Evolutionary conservation across 2,888 invertebrate species (phyloP), one percentile per base, ranked within the genome.

Genomic region (Cerastis leucographa): DNA sequence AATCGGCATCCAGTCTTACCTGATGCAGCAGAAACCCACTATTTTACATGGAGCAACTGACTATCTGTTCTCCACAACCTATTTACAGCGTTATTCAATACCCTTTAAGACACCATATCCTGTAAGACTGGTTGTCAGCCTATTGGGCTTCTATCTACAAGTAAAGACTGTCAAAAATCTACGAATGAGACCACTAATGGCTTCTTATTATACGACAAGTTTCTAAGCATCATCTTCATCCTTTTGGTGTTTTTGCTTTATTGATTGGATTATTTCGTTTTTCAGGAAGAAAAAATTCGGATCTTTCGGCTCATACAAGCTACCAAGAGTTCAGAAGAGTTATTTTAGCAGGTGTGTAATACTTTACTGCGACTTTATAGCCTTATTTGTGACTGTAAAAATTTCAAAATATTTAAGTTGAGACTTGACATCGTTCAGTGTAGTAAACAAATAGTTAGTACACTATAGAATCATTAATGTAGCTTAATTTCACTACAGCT

Each of bases 241-340:
- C 12, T 25, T 6, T 56, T 56, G 6, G 25, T 56, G 56, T 25
- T 7, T 17, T 17, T 14, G 40, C 22, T n/a, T 62, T 22, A 62
- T 14, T 42, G 22, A 42, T n/a, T 6, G 12, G 5, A 54, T 3
- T 54, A n/a, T 44, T 54, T 25, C 1, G 19, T 25, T 56, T 89
- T 88, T 19, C 89, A 94, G 94, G 74, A 94, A 92, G 89, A 94
- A 89, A 87, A 93, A 89, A 77, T 91, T 94, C 65, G 86, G 87
- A 29, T 72, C 88, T 5, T 88, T 94, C 62, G 69, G 80, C 51
- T 49, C 75, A 76, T 29, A 88, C 64, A 80, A 86, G 54, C 77
- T 89, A 0, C 80, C 89, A 3, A 92, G 91, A 86, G 51, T 88
- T n/a, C 88, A 90, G 29, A 92, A 88, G 62, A 88, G 87, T 40